Percentiles rank a stretch among this genome's conserved stretches.
These are phyloP conservation scores for Aspidoscelis tigris DNA, from an alignment of 2,113 vertebrate genomes.

Conservation along the genomic window DNA sequence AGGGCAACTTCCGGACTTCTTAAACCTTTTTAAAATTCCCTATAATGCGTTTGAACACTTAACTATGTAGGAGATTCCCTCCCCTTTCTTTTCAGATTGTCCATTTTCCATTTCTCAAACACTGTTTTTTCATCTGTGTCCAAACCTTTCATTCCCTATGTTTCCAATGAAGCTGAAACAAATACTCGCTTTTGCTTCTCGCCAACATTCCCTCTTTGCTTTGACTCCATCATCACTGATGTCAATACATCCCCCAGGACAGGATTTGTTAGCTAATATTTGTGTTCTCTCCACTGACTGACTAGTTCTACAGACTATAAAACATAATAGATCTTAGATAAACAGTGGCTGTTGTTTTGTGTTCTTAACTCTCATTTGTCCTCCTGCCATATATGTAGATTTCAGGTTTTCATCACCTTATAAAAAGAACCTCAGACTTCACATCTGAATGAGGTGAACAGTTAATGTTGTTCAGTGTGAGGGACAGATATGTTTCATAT, in stretches of 20 bases:
- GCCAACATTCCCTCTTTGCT: constrained; percentile 35
- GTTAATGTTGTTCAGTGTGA: neutral
- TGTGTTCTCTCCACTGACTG: neutral
- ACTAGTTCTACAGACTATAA: neutral
- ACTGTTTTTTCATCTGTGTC: neutral
- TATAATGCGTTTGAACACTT: neutral
- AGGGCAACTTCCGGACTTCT: neutral
- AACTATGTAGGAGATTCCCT: neutral
- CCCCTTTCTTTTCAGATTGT: neutral
- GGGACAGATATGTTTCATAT: constrained; percentile 1
- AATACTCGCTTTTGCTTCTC: constrained; percentile 2
- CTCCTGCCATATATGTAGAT: constrained; percentile 34
- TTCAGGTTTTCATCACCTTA: neutral
- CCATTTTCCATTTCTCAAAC: constrained; percentile 7
- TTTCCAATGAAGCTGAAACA: neutral
- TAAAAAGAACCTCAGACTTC: constrained; percentile 40
- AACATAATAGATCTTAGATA: constrained; percentile 37
- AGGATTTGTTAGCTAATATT: constrained; percentile 23
- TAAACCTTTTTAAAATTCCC: neutral
- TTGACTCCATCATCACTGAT: constrained; percentile 1
- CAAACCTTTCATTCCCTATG: neutral
- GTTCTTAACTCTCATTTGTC: constrained; percentile 6
- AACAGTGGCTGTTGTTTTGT: constrained; percentile 32
- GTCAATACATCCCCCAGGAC: constrained; percentile 25
- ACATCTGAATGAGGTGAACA: neutral